A percentile compares a stretch with the other conserved stretches of the same genome.
Conservation (phyloP, 2,113 vertebrate species). For the Tamias sibiricus region DNA sequence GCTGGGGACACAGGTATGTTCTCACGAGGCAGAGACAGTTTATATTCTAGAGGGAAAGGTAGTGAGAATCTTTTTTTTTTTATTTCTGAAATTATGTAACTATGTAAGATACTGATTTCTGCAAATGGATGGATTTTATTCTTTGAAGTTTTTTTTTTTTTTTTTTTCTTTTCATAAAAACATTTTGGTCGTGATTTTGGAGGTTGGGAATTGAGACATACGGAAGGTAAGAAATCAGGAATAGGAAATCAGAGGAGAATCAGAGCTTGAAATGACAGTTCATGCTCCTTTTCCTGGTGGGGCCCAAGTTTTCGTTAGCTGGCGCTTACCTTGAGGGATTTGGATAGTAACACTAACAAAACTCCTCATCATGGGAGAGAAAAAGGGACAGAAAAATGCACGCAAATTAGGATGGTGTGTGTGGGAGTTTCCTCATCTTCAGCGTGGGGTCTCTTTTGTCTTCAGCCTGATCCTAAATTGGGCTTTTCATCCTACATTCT, state of each 20-base stretch:
- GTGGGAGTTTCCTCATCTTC: background rate
- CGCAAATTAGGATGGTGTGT: background rate
- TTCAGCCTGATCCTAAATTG: background rate
- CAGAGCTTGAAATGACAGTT: background rate
- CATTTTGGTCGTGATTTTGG: background rate
- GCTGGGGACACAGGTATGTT: conserved; percentile 45
- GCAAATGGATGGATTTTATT: background rate
- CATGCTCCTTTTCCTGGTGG: background rate
- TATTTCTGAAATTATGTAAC: background rate
- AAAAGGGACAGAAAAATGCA: fast-evolving
- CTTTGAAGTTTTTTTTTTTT: background rate
- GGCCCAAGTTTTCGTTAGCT: background rate
- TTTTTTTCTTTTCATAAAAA: background rate
- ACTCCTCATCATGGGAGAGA: background rate
- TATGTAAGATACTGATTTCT: background rate
- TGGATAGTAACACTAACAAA: background rate
- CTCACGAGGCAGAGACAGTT: conserved; percentile 34
- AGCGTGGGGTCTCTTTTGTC: background rate
- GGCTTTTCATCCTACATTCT: background rate
- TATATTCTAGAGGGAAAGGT: background rate
- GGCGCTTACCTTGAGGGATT: background rate
- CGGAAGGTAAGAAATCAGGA: background rate
- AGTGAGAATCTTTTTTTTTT: background rate
- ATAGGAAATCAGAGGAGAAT: background rate
- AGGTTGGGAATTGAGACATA: background rate